Evolutionary conservation across 2,888 invertebrate genomes (phyloP).

Genomic region (Chrysomela aeneicollis): DNA sequence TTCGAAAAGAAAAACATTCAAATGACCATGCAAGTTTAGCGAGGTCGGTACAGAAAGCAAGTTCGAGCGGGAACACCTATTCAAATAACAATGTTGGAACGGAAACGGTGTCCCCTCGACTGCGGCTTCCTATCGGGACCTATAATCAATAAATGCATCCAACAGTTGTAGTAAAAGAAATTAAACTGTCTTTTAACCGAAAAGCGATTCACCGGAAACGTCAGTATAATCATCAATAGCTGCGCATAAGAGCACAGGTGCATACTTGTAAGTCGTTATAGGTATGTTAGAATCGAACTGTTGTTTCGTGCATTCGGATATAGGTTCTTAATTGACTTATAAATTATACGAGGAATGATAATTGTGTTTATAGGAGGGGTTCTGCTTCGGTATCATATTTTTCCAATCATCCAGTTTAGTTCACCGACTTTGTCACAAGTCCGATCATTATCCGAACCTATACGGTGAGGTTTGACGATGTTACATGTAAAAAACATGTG

Average conservation of each 20-base stretch:
- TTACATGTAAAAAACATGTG: too few relatives aligned
- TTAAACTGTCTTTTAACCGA: slow-evolving; percentile 47
- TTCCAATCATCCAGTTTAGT: not conserved
- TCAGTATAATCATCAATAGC: slow-evolving; percentile 47
- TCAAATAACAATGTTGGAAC: slow-evolving; percentile 26
- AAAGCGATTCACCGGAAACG: slow-evolving; percentile 46
- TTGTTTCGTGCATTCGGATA: slow-evolving; percentile 25
- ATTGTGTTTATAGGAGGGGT: slow-evolving; percentile 9
- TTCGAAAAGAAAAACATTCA: too few relatives aligned
- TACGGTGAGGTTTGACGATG: too few relatives aligned
- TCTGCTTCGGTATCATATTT: not conserved
- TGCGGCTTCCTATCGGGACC: slow-evolving; percentile 42
- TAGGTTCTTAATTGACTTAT: slow-evolving; percentile 29
- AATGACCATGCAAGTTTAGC: not conserved
- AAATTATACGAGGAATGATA: slow-evolving; percentile 23
- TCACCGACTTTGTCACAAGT: too few relatives aligned
- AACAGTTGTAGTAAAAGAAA: slow-evolving; percentile 42
- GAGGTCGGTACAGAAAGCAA: not conserved
- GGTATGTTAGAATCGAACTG: slow-evolving; percentile 2
- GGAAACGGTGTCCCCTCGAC: slow-evolving; percentile 32
- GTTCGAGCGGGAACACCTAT: not conserved
- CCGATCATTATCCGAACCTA: too few relatives aligned
- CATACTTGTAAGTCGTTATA: slow-evolving; percentile 26
- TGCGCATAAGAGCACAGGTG: slow-evolving; percentile 41
- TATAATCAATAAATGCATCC: slow-evolving; percentile 47